Percentiles rank a stretch among this genome's conserved stretches.
Evolutionary conservation across 2,113 vertebrate genomes (phyloP).

Genomic region (Lepus europaeus): DNA sequence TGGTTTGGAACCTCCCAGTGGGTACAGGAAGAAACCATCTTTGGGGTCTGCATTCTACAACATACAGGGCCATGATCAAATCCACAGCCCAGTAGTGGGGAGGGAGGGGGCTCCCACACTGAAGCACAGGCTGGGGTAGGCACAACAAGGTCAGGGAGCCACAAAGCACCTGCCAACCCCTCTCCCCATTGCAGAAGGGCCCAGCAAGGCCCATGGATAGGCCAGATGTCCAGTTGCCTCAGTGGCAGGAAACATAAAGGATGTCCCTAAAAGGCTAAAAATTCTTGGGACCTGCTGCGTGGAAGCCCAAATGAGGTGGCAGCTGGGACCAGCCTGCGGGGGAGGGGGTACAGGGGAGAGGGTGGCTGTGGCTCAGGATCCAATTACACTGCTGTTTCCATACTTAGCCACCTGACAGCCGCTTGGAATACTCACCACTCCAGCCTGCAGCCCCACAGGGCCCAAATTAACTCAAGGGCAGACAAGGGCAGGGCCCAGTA

Average conservation of each 20-base stretch:
- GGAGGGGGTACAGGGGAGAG: slow-evolving; percentile 58
- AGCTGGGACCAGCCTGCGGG: slow-evolving; percentile 84
- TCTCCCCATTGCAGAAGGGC: neutral
- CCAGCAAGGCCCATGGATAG: neutral
- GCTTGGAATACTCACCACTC: slow-evolving; percentile 77
- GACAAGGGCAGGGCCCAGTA: slow-evolving; percentile 88
- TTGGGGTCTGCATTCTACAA: neutral
- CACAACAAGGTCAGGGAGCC: neutral
- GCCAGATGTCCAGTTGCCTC: slow-evolving; percentile 48
- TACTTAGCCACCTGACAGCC: slow-evolving; percentile 88
- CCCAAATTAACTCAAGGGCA: slow-evolving; percentile 93
- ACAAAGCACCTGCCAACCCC: neutral
- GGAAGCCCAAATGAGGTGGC: slow-evolving; percentile 81
- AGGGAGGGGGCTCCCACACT: no score
- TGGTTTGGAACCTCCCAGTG: neutral
- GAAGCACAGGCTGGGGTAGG: neutral
- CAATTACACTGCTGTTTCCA: slow-evolving; percentile 91
- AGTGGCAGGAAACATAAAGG: slow-evolving; percentile 73
- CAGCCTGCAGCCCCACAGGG: slow-evolving; percentile 75
- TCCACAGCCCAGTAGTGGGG: neutral
- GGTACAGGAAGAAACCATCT: neutral
- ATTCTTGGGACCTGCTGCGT: slow-evolving; percentile 64
- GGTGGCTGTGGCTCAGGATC: slow-evolving; percentile 81
- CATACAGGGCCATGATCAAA: neutral
- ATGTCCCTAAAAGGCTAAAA: slow-evolving; percentile 90